Conservation (phyloP, 2,113 vertebrate genomes). For the Laticauda laticaudata region DNA sequence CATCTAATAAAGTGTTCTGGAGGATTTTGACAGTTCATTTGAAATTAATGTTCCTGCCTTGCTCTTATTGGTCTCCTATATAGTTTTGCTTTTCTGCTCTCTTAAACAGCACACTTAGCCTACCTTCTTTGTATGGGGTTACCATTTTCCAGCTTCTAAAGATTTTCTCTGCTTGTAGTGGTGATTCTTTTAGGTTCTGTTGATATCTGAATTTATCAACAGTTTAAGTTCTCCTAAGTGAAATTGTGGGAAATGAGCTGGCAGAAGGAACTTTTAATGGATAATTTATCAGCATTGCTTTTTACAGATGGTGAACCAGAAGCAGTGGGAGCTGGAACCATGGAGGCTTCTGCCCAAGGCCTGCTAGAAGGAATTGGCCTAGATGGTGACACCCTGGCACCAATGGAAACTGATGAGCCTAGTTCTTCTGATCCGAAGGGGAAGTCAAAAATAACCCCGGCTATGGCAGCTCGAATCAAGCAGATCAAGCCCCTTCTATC, state of each 20-base stretch:
- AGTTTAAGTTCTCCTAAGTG: neutral
- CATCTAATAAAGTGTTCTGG: neutral
- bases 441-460: constrained; percentile 91
- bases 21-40: neutral
- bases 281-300: neutral
- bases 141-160: neutral
- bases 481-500: constrained; percentile 92
- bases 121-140: neutral
- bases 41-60: neutral
- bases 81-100: neutral
- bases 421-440: constrained; percentile 82
- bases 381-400: constrained; percentile 86
- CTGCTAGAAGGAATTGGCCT: constrained; percentile 89
- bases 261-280: neutral
- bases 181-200: neutral
- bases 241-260: neutral
- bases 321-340: constrained; percentile 63
- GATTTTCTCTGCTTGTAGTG: neutral
- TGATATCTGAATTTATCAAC: neutral
- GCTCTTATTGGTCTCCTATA: neutral
- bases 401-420: constrained; percentile 94
- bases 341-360: constrained; percentile 83
- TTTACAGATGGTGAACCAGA: constrained; percentile 77
- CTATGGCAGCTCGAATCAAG: constrained; percentile 93
- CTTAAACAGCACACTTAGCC: neutral